Percentiles rank a stretch among this genome's conserved stretches.
phyloP scores from a whole-genome alignment of 2,797 vertebrate genomes.

The Lepus oiostolus region DNA sequence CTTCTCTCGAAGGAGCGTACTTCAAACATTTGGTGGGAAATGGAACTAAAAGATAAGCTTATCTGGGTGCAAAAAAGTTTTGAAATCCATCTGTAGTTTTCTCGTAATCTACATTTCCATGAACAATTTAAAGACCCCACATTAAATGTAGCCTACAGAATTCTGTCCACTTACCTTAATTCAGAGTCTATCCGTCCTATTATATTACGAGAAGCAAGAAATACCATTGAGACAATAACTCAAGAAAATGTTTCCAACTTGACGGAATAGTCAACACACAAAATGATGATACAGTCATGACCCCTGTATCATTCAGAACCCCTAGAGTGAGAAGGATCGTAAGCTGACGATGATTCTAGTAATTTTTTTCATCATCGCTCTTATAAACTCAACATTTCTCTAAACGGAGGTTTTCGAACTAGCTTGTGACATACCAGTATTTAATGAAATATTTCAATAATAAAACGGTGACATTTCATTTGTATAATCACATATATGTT shows the following conservation, averaged over 20 bases:
- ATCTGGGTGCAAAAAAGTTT: too few relatives aligned
- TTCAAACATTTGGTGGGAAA: too few relatives aligned
- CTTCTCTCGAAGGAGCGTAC: too few relatives aligned
- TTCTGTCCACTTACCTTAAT: background rate
- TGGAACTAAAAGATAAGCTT: too few relatives aligned
- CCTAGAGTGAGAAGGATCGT: background rate
- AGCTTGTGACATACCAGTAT: background rate
- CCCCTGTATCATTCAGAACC: background rate
- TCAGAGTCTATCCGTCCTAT: background rate
- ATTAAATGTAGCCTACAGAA: background rate
- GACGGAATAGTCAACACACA: conserved; percentile 31
- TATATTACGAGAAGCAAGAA: conserved; percentile 46
- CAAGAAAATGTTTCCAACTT: background rate
- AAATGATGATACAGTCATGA: background rate
- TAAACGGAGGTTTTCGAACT: background rate
- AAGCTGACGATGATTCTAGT: background rate
- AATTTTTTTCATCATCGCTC: background rate
- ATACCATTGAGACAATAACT: background rate
- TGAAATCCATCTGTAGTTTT: too few relatives aligned
- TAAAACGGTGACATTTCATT: conserved; percentile 27
- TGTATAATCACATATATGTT: background rate
- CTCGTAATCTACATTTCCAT: too few relatives aligned
- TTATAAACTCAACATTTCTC: conserved; percentile 6
- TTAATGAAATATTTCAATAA: conserved; percentile 60
- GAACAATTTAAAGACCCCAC: too few relatives aligned